phyloP scores from a whole-genome alignment of 2,113 vertebrate genomes.

The Protomyctophum bolini region DNA sequence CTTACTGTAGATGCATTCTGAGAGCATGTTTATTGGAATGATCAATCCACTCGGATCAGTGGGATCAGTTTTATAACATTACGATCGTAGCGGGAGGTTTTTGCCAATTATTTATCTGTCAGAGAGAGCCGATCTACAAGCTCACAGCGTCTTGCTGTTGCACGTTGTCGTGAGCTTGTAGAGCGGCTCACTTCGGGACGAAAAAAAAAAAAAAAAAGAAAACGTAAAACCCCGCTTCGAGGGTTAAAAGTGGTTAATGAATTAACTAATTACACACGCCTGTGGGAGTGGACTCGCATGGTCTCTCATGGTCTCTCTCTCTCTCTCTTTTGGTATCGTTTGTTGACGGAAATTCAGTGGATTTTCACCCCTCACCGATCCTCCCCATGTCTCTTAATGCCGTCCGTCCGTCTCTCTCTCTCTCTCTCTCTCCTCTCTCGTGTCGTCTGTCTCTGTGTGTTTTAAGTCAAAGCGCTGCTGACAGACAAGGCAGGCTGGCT shows the following conservation, averaged over 20 bases:
- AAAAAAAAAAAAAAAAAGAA: too few species aligned
- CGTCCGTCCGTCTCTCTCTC: conserved; percentile 48
- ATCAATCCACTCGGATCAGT: too few species aligned
- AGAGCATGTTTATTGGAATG: too few species aligned
- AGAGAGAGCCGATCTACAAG: neutral
- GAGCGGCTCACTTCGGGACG: too few species aligned
- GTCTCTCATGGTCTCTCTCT: conserved; percentile 52
- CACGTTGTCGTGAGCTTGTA: too few species aligned
- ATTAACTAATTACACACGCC: conserved; percentile 46
- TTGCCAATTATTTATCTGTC: conserved; percentile 17
- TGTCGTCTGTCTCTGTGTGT: conserved; percentile 42
- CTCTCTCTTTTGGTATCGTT: conserved; percentile 42
- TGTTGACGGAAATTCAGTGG: neutral
- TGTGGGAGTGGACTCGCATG: conserved; percentile 12
- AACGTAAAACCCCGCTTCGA: too few species aligned
- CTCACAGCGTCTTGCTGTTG: too few species aligned
- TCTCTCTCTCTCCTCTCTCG: conserved; percentile 42
- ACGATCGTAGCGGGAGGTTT: too few species aligned
- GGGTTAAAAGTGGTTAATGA: too few species aligned
- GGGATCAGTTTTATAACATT: too few species aligned
- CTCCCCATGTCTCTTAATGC: conserved; percentile 47
- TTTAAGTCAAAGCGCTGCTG: conserved; percentile 65
- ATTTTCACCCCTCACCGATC: neutral
- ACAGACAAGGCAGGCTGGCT: conserved; percentile 68
- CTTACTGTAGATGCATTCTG: too few species aligned